Evolutionary conservation across 53 echinoderm and acorn worm genomes (phyloP).

Genomic region (Stichopus horrens): DNA sequence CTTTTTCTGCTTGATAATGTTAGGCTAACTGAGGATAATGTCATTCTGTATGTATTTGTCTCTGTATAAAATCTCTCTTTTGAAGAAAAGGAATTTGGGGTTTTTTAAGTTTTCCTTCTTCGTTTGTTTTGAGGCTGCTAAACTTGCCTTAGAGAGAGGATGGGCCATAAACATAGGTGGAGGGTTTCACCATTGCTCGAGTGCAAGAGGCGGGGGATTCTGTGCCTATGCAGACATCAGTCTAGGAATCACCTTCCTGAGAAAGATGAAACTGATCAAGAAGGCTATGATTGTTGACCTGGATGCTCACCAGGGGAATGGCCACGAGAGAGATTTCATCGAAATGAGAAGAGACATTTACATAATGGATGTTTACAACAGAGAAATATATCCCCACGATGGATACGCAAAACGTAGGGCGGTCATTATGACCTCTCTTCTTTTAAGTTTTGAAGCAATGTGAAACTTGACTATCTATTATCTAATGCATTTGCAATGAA

Average conservation of each 20-base stretch:
- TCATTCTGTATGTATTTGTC: not conserved
- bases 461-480: too few species aligned
- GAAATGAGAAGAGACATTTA: slow-evolving; percentile 70
- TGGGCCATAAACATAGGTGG: slow-evolving; percentile 98
- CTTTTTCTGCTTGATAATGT: too few species aligned
- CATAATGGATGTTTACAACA: slow-evolving; percentile 94
- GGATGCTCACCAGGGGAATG: slow-evolving; percentile 97
- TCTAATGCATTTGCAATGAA: too few species aligned
- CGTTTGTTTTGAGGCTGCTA: slow-evolving; percentile 63
- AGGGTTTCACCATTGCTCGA: slow-evolving; percentile 95
- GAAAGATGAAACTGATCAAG: slow-evolving; percentile 59
- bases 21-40: too few species aligned
- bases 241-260: slow-evolving; percentile 86
- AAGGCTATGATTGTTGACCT: slow-evolving; percentile 97
- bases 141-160: slow-evolving; percentile 89
- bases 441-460: not conserved
- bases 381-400: slow-evolving; percentile 89
- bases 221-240: slow-evolving; percentile 99
- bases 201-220: slow-evolving; percentile 89
- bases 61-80: not conserved
- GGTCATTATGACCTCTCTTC: not conserved
- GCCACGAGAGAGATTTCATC: slow-evolving; percentile 96
- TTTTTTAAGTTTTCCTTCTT: not conserved
- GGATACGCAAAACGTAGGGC: slow-evolving; percentile 91
- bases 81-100: not conserved